Base-by-base conservation (phyloP, 2,888 invertebrate genomes). In the Ferrisia virgata region DNA sequence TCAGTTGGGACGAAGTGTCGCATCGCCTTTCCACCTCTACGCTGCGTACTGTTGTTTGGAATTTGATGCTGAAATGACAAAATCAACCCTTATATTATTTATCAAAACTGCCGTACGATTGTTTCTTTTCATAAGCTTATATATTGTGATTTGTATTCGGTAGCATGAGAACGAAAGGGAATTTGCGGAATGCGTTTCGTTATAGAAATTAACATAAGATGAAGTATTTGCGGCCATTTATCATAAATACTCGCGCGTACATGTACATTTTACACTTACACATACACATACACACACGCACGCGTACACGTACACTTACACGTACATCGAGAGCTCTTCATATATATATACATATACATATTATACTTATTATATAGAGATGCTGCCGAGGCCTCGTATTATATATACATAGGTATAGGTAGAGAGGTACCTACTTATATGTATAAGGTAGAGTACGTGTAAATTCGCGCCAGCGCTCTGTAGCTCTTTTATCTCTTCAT, bases 31-130 rank as follows among this genome's bases (percentile, higher is more conserved):
- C 40, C 72, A 25, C 83, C 82, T 72, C 72, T 69, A 31, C 82
- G 69, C 31, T 33, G 82, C 47, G 22, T 53, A 36, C 72, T 28
- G 31, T 78, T 47, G 76, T 84, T 80, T 39, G 79, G 84, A 84
- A 84, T 84, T 79, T 84, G 84, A 84, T 84, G 84, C 80, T 84
- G 79, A 84, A 84, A 84, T 80, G 84, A 84, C 84, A 84, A 84
- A 79, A 84, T 84, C 84, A 84, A 84, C 84, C 84, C 84, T 84
- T 84, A 84, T 64, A 84, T 84, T 84, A 84, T 84, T 84, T 84
- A 84, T 84, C 84, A 84, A 79, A 84, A 80, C 69, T 79, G 53
- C 53, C 58, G 79, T 83, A 83, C 72, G 83, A 83, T 82, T 83
- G 83, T 83, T 83, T 83, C 83, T 47, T 83, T 76, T 83, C 40